These are phyloP conservation scores for Eudorcas thomsonii DNA, from an alignment of 2,113 vertebrate species.

Conservation along the genomic window DNA sequence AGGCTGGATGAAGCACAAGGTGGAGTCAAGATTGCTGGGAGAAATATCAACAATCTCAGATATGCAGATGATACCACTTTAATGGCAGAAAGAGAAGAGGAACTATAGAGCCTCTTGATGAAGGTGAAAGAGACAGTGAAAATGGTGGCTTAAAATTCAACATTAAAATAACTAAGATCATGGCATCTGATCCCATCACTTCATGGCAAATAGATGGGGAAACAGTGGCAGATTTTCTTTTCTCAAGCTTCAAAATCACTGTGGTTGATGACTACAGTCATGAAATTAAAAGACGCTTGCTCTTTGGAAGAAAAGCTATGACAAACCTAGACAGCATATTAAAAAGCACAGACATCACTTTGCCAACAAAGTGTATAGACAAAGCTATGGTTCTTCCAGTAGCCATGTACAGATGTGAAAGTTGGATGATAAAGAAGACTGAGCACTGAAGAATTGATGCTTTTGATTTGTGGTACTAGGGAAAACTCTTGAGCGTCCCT, in stretches of 20 bases:
- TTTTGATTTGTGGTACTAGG: background rate
- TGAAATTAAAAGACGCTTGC: background rate
- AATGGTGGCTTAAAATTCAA: background rate
- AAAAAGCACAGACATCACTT: background rate
- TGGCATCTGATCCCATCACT: background rate
- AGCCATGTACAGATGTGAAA: background rate
- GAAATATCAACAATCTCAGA: background rate
- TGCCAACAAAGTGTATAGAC: background rate
- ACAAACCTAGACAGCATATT: background rate
- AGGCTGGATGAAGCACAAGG: background rate
- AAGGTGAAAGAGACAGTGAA: background rate
- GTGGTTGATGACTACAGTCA: background rate
- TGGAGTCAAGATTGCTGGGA: background rate
- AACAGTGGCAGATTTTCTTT: background rate
- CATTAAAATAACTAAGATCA: background rate
- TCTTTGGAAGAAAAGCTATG: background rate
- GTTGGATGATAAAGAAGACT: background rate
- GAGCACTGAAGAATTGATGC: background rate
- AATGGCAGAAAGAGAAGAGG: background rate
- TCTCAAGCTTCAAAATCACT: background rate
- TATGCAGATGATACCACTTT: background rate
- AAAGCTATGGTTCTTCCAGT: background rate
- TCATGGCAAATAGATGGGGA: background rate
- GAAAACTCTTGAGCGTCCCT: background rate
- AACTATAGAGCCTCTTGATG: background rate